Percentiles rank a stretch among this genome's conserved stretches.
Evolutionary conservation across 2,888 invertebrate species (phyloP).

Genomic region (Eretmocerus hayati): DNA sequence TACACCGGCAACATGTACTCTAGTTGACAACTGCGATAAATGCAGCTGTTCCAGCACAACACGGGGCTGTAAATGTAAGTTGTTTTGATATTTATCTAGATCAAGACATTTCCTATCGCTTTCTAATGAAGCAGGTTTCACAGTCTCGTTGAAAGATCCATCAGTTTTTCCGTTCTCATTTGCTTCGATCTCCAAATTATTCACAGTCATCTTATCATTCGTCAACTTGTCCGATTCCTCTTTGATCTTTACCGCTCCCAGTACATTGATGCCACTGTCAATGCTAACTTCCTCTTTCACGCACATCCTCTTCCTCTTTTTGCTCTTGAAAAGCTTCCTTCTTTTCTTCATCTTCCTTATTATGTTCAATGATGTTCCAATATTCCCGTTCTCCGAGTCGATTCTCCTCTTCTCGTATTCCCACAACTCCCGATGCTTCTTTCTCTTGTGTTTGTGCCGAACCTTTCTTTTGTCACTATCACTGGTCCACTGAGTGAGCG

Average conservation of each 20-base stretch:
- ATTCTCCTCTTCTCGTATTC: slow-evolving; percentile 26
- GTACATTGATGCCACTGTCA: slow-evolving; percentile 4
- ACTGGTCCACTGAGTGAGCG: slow-evolving; percentile 27
- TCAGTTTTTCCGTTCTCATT: no score
- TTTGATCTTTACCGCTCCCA: slow-evolving; percentile 2
- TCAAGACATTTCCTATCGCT: slow-evolving; percentile 23
- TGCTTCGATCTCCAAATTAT: slow-evolving; percentile 7
- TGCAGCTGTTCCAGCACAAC: slow-evolving; percentile 41
- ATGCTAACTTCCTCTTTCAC: neutral
- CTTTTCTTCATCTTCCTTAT: slow-evolving; percentile 19
- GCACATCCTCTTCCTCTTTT: slow-evolving; percentile 10
- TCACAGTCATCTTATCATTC: slow-evolving; percentile 10
- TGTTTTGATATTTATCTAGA: slow-evolving; percentile 33
- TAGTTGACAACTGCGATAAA: slow-evolving; percentile 33
- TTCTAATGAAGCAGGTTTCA: neutral
- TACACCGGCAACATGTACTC: slow-evolving; percentile 18
- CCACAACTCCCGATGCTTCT: slow-evolving; percentile 4
- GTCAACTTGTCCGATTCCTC: slow-evolving; percentile 9
- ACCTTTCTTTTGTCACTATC: slow-evolving; percentile 12
- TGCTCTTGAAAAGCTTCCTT: slow-evolving; percentile 13
- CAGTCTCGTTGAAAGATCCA: no score
- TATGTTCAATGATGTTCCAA: slow-evolving; percentile 4
- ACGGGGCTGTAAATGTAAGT: slow-evolving; percentile 40
- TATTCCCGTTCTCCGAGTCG: slow-evolving; percentile 22
- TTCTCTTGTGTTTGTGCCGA: slow-evolving; percentile 10